Percentiles rank a stretch among this genome's conserved stretches.
Conservation (phyloP, 2,888 invertebrate genomes). For the Stratiomys singularior region DNA sequence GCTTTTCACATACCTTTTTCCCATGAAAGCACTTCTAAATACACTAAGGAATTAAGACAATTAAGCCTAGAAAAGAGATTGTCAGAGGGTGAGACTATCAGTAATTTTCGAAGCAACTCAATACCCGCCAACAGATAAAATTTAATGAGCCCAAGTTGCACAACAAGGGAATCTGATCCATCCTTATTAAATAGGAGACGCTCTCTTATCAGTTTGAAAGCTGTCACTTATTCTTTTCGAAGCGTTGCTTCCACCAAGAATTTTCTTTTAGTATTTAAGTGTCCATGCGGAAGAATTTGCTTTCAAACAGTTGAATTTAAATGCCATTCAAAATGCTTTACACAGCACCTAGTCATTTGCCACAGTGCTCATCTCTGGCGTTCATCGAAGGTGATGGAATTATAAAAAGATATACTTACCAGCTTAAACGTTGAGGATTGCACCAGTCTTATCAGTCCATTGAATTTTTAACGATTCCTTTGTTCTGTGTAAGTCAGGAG, state of each 20-base stretch:
- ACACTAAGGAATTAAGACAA: too few relatives aligned
- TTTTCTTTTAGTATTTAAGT: constrained; percentile 35
- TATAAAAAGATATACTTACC: background rate
- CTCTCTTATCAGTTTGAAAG: constrained; percentile 27
- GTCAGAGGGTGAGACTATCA: too few relatives aligned
- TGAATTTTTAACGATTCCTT: too few relatives aligned
- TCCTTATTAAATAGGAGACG: constrained; percentile 51
- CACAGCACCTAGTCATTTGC: constrained; percentile 11
- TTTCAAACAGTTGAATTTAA: constrained; percentile 43
- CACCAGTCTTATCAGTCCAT: too few relatives aligned
- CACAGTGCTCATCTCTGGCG: background rate
- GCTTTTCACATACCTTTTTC: too few relatives aligned
- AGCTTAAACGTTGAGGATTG: background rate
- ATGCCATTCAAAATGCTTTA: background rate
- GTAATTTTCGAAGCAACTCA: too few relatives aligned
- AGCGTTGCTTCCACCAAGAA: background rate
- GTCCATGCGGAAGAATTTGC: constrained; percentile 48
- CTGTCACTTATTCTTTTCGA: constrained; percentile 25
- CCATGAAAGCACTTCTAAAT: too few relatives aligned
- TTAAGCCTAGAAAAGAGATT: too few relatives aligned
- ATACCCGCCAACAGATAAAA: too few relatives aligned
- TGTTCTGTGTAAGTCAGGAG: too few relatives aligned
- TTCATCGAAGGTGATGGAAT: background rate
- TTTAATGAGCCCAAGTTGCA: too few relatives aligned
- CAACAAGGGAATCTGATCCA: constrained; percentile 47